Base-by-base conservation (phyloP, 2,797 vertebrate genomes). In the Sus cebifrons region DNA sequence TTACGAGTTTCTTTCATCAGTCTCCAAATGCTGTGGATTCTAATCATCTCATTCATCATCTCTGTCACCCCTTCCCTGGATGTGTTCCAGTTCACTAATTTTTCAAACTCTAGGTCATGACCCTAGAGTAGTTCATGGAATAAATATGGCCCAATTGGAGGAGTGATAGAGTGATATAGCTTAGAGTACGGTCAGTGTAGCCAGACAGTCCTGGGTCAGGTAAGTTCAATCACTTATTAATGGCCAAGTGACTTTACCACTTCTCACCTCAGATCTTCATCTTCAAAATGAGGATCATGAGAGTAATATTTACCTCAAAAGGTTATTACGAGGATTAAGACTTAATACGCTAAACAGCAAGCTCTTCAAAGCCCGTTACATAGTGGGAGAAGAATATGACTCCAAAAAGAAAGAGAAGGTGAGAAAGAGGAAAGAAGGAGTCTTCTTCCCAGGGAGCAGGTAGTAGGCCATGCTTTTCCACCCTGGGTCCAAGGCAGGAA, bases 241-340 rank as follows among this genome's bases (percentile, higher is more conserved):
- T 14, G 17, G n/a, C 36, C 32, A 75, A 56, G 32, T 56, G 2
- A 49, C 13, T 86, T 74, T 60, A 77, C n/a, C 27, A 77, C 25
- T 85, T 52, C 65, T 89, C 84, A 29, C 4, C 20, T 89, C 60
- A 65, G 13, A 4, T 27, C 16, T 10, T 77, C 21, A 52, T 78
- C 23, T 94, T 87, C 52, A 81, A 95, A 94, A 81, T 64, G 60
- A 36, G 13, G 7, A 62, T 71, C 60, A 86, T 84, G 21, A 21
- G 54, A 90, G 54, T 6, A 71, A 4, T n/a, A 52, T 64, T 10
- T 73, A 8, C 17, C 52, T 86, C 21, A 17, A 7, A 87, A 25
- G 4, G 29, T 32, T 56, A 56, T 60, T n/a, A 21, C 52, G 25
- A 40, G 0, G 58, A 62, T 9, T 65, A 32, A 88, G 18, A 20